A percentile compares a stretch with the other conserved stretches of the same genome.
These are phyloP conservation scores for Plecturocebus donacophilus DNA, from an alignment of 2,113 vertebrate genomes.

Conservation along the genomic window DNA sequence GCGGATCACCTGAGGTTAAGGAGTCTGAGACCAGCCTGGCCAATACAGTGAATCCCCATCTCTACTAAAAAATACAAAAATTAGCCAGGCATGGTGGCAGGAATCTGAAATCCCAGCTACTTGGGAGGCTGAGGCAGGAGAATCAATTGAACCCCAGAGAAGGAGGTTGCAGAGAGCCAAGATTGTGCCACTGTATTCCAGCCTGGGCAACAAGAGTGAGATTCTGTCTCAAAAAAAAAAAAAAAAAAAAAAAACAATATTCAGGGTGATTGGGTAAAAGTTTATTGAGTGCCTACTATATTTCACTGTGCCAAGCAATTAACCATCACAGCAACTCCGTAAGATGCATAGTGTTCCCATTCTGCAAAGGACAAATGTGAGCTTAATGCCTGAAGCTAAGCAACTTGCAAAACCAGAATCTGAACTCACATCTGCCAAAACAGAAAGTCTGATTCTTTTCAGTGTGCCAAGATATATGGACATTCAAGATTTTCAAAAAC, in stretches of 20 bases:
- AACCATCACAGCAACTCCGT: neutral
- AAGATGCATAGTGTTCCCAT: neutral
- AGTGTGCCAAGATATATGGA: neutral
- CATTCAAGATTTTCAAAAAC: neutral
- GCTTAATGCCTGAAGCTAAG: neutral
- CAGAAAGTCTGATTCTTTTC: conserved; percentile 8
- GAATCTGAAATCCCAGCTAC: too few species aligned
- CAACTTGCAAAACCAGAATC: conserved; percentile 45
- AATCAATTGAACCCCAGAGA: too few species aligned
- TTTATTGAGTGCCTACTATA: neutral
- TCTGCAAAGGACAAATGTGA: neutral
- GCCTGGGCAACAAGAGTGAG: too few species aligned
- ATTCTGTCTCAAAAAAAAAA: too few species aligned
- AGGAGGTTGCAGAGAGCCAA: fast-evolving
- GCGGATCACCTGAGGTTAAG: too few species aligned
- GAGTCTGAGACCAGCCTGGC: too few species aligned
- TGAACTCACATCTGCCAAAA: conserved; percentile 35
- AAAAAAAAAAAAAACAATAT: neutral
- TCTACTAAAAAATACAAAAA: too few species aligned
- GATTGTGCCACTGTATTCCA: too few species aligned
- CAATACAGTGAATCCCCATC: too few species aligned
- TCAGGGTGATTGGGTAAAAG: too few species aligned
- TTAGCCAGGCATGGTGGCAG: too few species aligned
- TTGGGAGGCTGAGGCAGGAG: too few species aligned
- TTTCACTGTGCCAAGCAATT: neutral